phyloP scores from a whole-genome alignment of 1,140 invertebrate genomes.

The Brachionus rotundiformis region DNA sequence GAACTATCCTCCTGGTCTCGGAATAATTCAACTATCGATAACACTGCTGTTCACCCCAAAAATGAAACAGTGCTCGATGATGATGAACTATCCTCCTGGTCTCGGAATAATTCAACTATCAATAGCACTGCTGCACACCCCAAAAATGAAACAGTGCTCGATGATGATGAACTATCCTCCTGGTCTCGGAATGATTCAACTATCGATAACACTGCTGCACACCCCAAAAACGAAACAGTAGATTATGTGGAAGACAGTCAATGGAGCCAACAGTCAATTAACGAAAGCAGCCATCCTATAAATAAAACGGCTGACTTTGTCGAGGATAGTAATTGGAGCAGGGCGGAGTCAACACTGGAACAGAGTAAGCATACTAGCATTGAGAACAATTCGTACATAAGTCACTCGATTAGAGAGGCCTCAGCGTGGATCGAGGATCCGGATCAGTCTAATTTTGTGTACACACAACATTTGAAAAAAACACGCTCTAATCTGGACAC shows the following conservation, averaged over 20 bases:
- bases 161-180: not conserved
- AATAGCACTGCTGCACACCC: not conserved
- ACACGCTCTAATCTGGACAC: not conserved
- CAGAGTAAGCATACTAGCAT: not conserved
- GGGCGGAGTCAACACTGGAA: too few species aligned
- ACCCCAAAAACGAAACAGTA: not conserved
- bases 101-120: too few species aligned
- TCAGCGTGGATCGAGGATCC: conserved; percentile 1
- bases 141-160: not conserved
- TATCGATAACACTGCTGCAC: not conserved
- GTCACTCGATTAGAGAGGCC: not conserved
- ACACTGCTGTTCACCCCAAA: not conserved
- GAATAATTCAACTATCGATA: not conserved
- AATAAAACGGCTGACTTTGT: not conserved
- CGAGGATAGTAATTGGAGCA: not conserved
- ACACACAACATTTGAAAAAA: not conserved
- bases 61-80: not conserved
- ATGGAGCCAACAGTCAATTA: too few species aligned
- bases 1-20: not conserved
- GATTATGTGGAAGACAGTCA: not conserved
- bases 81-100: not conserved
- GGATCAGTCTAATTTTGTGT: conserved; percentile 16
- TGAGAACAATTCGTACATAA: not conserved
- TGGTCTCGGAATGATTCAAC: not conserved
- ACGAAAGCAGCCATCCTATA: too few species aligned